A percentile compares a stretch with the other conserved stretches of the same genome.
These are phyloP conservation scores for Corythaeola cristata DNA, from an alignment of 2,113 vertebrate genomes.

Conservation along the genomic window DNA sequence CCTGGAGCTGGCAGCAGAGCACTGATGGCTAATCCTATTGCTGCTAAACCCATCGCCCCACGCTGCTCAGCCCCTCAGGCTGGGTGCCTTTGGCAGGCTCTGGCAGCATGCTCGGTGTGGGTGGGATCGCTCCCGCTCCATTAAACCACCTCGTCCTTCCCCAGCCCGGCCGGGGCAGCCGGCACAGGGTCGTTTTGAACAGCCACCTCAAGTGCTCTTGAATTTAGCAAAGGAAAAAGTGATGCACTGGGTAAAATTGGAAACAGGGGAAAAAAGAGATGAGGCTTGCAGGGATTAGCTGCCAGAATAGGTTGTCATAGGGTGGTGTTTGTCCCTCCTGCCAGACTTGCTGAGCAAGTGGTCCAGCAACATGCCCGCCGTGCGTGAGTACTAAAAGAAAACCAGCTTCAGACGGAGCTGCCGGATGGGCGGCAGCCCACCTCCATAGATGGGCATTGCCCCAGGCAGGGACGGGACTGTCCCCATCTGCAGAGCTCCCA, in stretches of 20 bases:
- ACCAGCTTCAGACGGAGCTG: background rate
- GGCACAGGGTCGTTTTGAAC: accelerated
- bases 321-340: background rate
- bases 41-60: background rate
- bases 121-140: background rate
- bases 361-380: accelerated
- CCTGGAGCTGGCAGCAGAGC: accelerated
- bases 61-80: accelerated
- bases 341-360: background rate
- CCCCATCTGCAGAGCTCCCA: background rate
- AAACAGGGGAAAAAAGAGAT: background rate
- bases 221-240: background rate
- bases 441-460: background rate
- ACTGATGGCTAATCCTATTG: background rate
- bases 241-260: background rate
- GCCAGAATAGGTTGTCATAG: background rate
- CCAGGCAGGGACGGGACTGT: background rate
- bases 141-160: accelerated
- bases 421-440: accelerated
- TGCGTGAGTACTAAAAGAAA: background rate
- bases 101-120: accelerated
- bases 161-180: background rate
- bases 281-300: background rate
- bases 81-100: background rate
- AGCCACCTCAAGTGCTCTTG: background rate